Evolutionary conservation across 2,888 invertebrate species (phyloP), one percentile per base, ranked within the genome.

Genomic region (Dorcus parallelipipedus): DNA sequence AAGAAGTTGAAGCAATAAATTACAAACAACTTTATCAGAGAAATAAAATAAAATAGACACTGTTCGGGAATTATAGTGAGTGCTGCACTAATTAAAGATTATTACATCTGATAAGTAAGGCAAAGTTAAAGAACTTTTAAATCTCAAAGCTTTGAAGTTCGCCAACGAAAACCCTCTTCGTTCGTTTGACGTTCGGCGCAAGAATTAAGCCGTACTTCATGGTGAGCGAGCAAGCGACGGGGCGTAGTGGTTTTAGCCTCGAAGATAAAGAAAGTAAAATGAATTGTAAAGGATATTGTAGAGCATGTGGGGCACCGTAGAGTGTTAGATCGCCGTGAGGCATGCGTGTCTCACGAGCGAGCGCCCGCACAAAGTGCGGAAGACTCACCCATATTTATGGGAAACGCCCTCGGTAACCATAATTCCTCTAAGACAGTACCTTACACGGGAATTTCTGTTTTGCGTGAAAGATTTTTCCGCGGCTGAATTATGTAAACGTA

Each of bases 371-470:
- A 64, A 65, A 60, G 65, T 65, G 65, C 65, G 63, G 65, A 65
- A 64, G 64, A 64, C 63, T 64, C 60, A 56, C 63, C 63, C 60
- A 63, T 65, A 64, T 65, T 65, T 65, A 65, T 65, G 65, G 62
- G 65, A 64, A 64, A 64, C 65, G 65, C 65, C 65, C 61, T 64
- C 58, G 54, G 58, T 59, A 60, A 60, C 63, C 55, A 62, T 64
- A 65, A 65, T 62, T 65, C 52, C 58, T 54, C 10, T 58, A 54
- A 56, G 52, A 60, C 26, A 33, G 26, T 7, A 33, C 26, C 26
- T 60, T 59, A 60, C 64, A 61, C 52, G 56, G 58, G 62, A 61
- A 33, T 62, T 56, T 45, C 42, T 39, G 55, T 49, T 55, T 20
- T 33, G 26, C 26, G 26, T 33, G 26, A 33, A 33, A 33, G 26